Conservation (phyloP, 2,888 invertebrate genomes). For the Fabriciana adippe region DNA sequence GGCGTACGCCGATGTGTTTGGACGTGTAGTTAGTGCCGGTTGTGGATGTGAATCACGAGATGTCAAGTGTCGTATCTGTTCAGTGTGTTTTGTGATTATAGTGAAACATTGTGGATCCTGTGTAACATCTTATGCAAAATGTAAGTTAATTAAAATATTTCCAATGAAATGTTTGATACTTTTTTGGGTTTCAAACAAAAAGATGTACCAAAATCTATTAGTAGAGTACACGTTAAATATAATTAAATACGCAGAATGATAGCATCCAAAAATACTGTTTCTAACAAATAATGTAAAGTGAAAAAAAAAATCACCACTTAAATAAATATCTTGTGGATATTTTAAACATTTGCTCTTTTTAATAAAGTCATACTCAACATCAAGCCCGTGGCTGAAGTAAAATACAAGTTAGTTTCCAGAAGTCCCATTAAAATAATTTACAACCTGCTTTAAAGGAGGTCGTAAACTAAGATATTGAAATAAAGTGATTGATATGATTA, state of each 20-base stretch:
- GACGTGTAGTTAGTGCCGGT: constrained; percentile 53
- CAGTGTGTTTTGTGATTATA: constrained; percentile 62
- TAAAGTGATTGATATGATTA: not conserved
- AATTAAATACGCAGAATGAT: too few relatives aligned
- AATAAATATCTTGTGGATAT: too few relatives aligned
- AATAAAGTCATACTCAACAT: too few relatives aligned
- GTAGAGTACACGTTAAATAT: too few relatives aligned
- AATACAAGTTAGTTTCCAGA: not conserved
- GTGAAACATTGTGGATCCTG: constrained; percentile 47
- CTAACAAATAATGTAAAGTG: too few relatives aligned
- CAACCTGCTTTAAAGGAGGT: not conserved
- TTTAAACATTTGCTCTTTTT: too few relatives aligned
- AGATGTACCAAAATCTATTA: too few relatives aligned
- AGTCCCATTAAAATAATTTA: constrained; percentile 3
- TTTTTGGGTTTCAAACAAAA: too few relatives aligned
- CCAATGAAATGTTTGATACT: too few relatives aligned
- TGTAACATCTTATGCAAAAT: constrained; percentile 49
- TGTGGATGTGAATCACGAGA: constrained; percentile 61
- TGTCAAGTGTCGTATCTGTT: constrained; percentile 60
- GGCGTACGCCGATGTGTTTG: constrained; percentile 60
- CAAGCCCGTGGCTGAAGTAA: constrained; percentile 2
- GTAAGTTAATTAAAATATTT: constrained; percentile 44
- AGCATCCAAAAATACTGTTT: too few relatives aligned
- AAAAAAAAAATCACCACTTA: too few relatives aligned
- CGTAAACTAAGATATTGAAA: not conserved